A percentile compares a stretch with the other conserved stretches of the same genome.
phyloP scores from a whole-genome alignment of 2,797 vertebrate species.

The Ataeniobius toweri region DNA sequence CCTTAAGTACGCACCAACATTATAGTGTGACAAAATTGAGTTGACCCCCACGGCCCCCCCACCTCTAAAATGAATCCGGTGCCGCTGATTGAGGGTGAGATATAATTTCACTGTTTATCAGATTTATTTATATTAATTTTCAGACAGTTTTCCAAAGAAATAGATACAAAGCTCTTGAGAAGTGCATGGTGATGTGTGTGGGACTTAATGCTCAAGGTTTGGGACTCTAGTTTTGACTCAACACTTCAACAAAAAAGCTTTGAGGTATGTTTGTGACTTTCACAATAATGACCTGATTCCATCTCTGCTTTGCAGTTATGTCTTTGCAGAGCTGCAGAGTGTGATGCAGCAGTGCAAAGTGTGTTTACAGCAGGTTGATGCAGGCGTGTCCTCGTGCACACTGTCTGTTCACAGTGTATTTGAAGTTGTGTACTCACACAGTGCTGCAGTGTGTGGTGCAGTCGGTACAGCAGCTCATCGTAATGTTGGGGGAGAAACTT shows the following conservation, averaged over 20 bases:
- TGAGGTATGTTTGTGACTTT: neutral
- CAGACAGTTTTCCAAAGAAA: neutral
- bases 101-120: neutral
- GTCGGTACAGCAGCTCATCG: conserved; percentile 54
- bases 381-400: neutral
- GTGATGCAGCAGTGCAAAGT: neutral
- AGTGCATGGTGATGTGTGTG: neutral
- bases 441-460: conserved; percentile 58
- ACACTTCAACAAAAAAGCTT: neutral
- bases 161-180: neutral
- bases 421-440: conserved; percentile 58
- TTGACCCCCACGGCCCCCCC: too few species aligned
- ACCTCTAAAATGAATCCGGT: too few species aligned
- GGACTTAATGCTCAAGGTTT: neutral
- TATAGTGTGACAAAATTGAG: too few species aligned
- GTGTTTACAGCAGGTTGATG: neutral
- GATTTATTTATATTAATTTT: neutral
- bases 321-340: neutral
- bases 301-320: neutral
- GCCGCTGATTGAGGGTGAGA: neutral
- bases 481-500: conserved; percentile 58
- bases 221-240: neutral
- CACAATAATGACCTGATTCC: neutral
- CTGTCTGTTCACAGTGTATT: neutral
- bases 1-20: too few species aligned